Conservation (phyloP, 2,888 invertebrate species). For the Oscheius sp. region DNA sequence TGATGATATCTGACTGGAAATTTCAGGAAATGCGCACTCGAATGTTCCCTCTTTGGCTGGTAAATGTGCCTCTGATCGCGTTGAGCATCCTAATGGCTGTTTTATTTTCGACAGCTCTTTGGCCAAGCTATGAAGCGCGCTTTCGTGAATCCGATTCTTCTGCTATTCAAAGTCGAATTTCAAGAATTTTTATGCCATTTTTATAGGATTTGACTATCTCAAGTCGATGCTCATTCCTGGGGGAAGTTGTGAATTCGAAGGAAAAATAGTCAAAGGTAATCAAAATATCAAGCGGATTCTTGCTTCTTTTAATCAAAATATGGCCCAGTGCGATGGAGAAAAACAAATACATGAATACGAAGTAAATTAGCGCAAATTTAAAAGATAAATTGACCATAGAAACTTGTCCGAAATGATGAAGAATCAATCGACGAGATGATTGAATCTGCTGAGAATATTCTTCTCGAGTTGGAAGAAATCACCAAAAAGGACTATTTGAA, state of each 20-base stretch:
- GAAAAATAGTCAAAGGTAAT: background rate
- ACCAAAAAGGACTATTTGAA: background rate
- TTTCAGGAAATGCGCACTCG: background rate
- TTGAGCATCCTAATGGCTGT: background rate
- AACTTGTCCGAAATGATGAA: background rate
- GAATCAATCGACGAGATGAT: background rate
- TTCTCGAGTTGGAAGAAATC: background rate
- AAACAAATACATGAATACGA: background rate
- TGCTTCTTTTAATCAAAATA: no score
- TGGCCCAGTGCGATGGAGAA: no score
- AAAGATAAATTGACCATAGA: background rate
- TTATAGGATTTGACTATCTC: background rate
- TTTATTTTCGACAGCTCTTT: background rate
- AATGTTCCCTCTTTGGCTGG: slow-evolving; percentile 10
- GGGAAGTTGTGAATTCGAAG: background rate
- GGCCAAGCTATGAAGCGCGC: background rate
- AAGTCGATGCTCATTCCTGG: background rate
- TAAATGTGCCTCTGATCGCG: background rate
- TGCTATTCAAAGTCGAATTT: background rate
- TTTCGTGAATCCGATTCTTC: no score
- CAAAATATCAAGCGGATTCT: background rate
- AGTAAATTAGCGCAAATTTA: background rate
- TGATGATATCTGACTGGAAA: no score
- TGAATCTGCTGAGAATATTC: background rate
- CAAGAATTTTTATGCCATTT: background rate